Evolutionary conservation across 2,113 vertebrate species (phyloP), one percentile per base, ranked within the genome.

Genomic region (Mandrillus leucophaeus): DNA sequence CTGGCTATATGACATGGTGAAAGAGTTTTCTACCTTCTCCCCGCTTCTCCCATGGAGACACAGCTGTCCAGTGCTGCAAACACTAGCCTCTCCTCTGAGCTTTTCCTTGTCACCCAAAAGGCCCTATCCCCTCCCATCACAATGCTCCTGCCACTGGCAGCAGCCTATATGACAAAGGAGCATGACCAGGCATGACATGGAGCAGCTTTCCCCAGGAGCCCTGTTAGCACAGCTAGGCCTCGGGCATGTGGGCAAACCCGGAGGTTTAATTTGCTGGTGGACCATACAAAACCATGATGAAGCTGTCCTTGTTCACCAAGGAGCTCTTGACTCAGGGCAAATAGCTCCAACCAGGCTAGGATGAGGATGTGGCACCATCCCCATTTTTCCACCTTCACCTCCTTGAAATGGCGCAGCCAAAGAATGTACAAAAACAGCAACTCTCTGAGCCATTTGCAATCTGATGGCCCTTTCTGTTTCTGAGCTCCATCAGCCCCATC

Each of bases 91-190:
- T 61, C 55, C n/a, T 9, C 61, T 13, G 79, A 96, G 91, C 66
- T 35, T 8, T 82, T 85, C 93, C 43, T 87, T 73, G 72, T 88
- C 91, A 95, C 96, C 98, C 85, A 30, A 30, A 32, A 86, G 40
- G 68, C 84, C 95, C 85, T 25, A 70, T 95, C 95, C 89, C 95
- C 93, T 85, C 89, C 95, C 95, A 93, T 97, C 88, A 97, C 87
- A 91, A 93, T 81, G 73, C 84, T 95, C 94, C 88, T 88, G 98
- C 30, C 80, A 32, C 95, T 85, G 96, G 95, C 97, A 96, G 92
- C 94, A 96, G 81, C 97, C 96, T 87, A 87, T 88, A 73, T 40
- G 45, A 90, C 32, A 87, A 89, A 96, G 95, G 38, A 18, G 40
- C 27, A n/a, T 32, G 59, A 25, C 35, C 43, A 64, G 73, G 35